phyloP scores from a whole-genome alignment of 1,140 invertebrate genomes.

The Drosophila santomea region DNA sequence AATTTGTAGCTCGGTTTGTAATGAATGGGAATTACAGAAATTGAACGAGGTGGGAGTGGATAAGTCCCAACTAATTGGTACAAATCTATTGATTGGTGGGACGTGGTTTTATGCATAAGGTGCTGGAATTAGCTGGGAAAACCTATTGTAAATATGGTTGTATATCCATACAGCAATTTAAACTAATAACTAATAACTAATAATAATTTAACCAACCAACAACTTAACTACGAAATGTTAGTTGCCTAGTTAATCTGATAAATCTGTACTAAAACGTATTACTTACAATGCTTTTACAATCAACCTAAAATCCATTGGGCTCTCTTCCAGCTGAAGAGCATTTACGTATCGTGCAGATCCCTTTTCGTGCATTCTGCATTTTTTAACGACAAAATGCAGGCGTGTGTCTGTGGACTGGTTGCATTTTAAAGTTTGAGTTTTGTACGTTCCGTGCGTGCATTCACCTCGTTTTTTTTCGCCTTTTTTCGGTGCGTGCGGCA shows the following conservation, averaged over 20 bases:
- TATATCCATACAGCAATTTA: too few species aligned
- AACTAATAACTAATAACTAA: too few species aligned
- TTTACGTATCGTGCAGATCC: conserved; percentile 12
- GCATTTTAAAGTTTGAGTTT: conserved; percentile 83
- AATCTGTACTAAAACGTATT: too few species aligned
- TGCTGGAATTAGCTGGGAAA: background rate
- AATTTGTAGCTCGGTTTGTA: conserved; percentile 41
- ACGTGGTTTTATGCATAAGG: background rate
- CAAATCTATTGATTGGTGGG: conserved; percentile 4
- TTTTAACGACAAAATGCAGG: conserved; percentile 54
- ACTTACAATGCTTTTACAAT: too few species aligned
- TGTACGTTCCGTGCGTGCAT: conserved; percentile 75
- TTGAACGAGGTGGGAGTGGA: background rate
- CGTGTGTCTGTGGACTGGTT: conserved; percentile 65
- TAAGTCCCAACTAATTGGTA: conserved; percentile 28
- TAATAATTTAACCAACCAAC: too few species aligned
- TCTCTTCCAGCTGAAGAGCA: conserved; percentile 8
- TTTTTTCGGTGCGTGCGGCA: conserved; percentile 75
- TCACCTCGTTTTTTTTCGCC: conserved; percentile 75
- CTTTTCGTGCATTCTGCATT: conserved; percentile 7
- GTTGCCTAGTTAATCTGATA: too few species aligned
- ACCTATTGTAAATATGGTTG: background rate
- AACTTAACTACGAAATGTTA: too few species aligned
- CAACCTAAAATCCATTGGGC: background rate
- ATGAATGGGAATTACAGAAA: conserved; percentile 26